Evolutionary conservation across 2,797 vertebrate species (phyloP), one percentile per base, ranked within the genome.

Genomic region (Girardinus metallicus): DNA sequence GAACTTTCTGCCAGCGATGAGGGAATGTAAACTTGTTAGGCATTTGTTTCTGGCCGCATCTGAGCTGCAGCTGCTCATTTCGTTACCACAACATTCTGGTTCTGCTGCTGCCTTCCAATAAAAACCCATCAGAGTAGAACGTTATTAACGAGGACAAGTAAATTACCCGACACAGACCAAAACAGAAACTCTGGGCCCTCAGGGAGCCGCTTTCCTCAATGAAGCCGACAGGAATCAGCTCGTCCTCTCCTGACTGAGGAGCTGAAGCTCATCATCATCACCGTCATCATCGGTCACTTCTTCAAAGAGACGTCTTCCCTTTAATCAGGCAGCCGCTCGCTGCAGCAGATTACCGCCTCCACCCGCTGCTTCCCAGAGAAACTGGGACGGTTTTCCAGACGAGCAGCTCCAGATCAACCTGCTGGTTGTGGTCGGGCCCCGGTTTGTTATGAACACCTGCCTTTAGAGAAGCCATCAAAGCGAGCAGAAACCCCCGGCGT

Each of bases 401-500:
- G 15, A 55, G 80, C 21, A 70, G 72, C 81, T 70, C 84, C 73
- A 80, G 79, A 62, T 73, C 70, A 84, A 91, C 91, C 51, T 0
- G 73, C 46, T 75, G 77, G 80, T 82, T 84, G 86, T 41, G 88
- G 91, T 89, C 89, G 83, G 84, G 39, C 44, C n/a, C n/a, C n/a
- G n/a, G 83, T 88, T 91, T 85, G 89, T 85, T 57, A 88, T 86
- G 86, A 85, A 85, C 93, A 94, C 90, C 94, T 93, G 93, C 89
- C 86, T 86, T 79, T 13, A 82, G 77, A 86, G 79, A 77, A 26
- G 39, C 74, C 83, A 81, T 92, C 89, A 89, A 88, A 94, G 88
- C 85, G 87, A 88, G 83, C 79, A 23, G 70, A 76, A 73, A 71
- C 23, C 51, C 68, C 66, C 53, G 0, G 39, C 77, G 34, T 47